Evolutionary conservation across 92 coral and sea anemone genomes (phyloP), one percentile per base, ranked within the genome.

Genomic region (Virgularia gustaviana): DNA sequence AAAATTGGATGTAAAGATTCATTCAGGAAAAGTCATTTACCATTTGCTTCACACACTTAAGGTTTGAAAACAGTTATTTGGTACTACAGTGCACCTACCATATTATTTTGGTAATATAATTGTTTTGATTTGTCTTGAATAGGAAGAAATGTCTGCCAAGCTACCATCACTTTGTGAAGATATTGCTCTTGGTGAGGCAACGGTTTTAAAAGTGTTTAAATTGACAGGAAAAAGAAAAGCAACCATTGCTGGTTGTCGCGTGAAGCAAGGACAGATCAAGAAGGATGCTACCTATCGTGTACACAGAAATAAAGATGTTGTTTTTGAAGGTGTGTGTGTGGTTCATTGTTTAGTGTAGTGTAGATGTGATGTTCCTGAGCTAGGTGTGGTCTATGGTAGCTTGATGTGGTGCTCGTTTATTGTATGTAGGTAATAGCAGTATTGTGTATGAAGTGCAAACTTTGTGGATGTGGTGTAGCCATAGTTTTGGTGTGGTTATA

Each of bases 251-350:
- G 98, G 98, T 36, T 92, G 98, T 64, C 86, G 96, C 12, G 98
- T 92, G 7, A 92, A 82, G 76, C 85, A 77, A 34, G 98, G 98
- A 19, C 65, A 71, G 29, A 78, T 89, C 57, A 85, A 83, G 23
- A 73, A 65, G 53, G 82, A 82, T 30, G 76, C 73, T 74, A 70
- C 79, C 1, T 92, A 77, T 79, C 80, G 90, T 36, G 70, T 92
- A 15, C 11, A 75, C 4, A 77, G 98, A 78, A 80, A 80, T 68
- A 79, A 82, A 7, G 61, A 78, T 10, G 65, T 73, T 35, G 57
- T 92, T 13, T 84, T 73, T 85, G 98, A 92, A 76, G 98, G 98
- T 92, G 75, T n/a, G n/a, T n/a, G n/a, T n/a, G n/a, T n/a, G 44
- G 81, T 7, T 19, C 62, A 4, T 18, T 54, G 5, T 20, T 28